These are phyloP conservation scores for Zoanthus sociatus DNA, from an alignment of 92 coral and sea anemone species.

Conservation along the genomic window DNA sequence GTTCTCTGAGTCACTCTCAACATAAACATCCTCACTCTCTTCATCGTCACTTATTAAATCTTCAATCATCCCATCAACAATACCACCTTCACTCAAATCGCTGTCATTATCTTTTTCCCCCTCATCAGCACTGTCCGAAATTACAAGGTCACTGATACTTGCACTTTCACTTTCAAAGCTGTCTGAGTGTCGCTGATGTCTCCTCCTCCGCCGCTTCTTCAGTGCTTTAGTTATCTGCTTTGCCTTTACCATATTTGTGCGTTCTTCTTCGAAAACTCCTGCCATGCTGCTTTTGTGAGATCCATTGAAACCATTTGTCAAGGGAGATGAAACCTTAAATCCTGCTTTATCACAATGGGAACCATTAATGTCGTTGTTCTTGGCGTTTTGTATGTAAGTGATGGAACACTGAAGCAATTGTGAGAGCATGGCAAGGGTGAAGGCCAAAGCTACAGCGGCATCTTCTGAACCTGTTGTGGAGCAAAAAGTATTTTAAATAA, in stretches of 20 bases:
- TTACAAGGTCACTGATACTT: slow-evolving; percentile 85
- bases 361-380: slow-evolving; percentile 35
- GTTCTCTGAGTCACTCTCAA: slow-evolving; percentile 85
- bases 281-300: slow-evolving; percentile 8
- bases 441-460: slow-evolving; percentile 81
- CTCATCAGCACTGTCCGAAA: slow-evolving; percentile 72
- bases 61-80: slow-evolving; percentile 74
- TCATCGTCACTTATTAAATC: slow-evolving; percentile 83
- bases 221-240: slow-evolving; percentile 73
- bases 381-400: slow-evolving; percentile 68
- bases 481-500: background rate
- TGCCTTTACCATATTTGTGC: slow-evolving; percentile 65
- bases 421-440: slow-evolving; percentile 79
- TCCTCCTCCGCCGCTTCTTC: slow-evolving; percentile 88
- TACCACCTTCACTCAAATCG: slow-evolving; percentile 96
- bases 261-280: slow-evolving; percentile 42
- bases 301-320: slow-evolving; percentile 57
- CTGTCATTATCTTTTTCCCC: slow-evolving; percentile 72
- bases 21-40: slow-evolving; percentile 89
- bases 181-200: slow-evolving; percentile 72
- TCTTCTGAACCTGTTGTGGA: slow-evolving; percentile 74
- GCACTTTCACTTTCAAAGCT: slow-evolving; percentile 82
- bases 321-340: slow-evolving; percentile 16
- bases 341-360: slow-evolving; percentile 31
- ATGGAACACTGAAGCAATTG: slow-evolving; percentile 83